phyloP scores from a whole-genome alignment of 2,888 invertebrate species.

The Sminthurides aquaticus region DNA sequence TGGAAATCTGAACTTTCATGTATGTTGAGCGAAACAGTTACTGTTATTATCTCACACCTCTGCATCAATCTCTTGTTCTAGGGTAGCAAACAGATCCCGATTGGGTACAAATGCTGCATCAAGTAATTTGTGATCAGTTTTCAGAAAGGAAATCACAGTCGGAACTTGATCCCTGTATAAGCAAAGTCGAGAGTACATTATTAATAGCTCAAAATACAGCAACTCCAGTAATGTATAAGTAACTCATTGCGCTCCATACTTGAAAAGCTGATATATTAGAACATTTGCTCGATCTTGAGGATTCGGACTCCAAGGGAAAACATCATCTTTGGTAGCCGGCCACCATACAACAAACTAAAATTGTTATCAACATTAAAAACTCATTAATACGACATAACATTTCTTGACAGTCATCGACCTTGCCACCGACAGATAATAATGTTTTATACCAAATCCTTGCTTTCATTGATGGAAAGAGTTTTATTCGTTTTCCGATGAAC shows the following conservation, averaged over 20 bases:
- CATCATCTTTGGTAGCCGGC: conserved; percentile 40
- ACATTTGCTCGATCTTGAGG: conserved; percentile 40
- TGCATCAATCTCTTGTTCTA: conserved; percentile 34
- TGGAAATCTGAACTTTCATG: no score
- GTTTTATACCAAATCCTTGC: conserved; percentile 27
- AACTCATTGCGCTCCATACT: conserved; percentile 21
- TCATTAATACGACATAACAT: neutral
- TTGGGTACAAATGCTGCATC: conserved; percentile 35
- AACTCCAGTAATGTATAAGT: no score
- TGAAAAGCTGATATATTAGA: conserved; percentile 33
- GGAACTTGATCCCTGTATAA: conserved; percentile 24
- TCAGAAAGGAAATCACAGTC: conserved; percentile 31
- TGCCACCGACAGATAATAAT: neutral
- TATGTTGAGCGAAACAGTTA: no score
- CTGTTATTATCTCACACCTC: conserved; percentile 25
- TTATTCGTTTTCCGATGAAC: conserved; percentile 31
- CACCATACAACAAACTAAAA: conserved; percentile 39
- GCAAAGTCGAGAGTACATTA: no score
- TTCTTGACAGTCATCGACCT: neutral
- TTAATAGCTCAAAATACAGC: no score
- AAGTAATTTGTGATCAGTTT: conserved; percentile 35
- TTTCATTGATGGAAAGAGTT: conserved; percentile 32
- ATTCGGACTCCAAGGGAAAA: conserved; percentile 41
- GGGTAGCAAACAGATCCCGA: conserved; percentile 30
- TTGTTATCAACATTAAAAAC: neutral